phyloP scores from a whole-genome alignment of 2,797 vertebrate species.

The Helicolenus hilgendorfi region DNA sequence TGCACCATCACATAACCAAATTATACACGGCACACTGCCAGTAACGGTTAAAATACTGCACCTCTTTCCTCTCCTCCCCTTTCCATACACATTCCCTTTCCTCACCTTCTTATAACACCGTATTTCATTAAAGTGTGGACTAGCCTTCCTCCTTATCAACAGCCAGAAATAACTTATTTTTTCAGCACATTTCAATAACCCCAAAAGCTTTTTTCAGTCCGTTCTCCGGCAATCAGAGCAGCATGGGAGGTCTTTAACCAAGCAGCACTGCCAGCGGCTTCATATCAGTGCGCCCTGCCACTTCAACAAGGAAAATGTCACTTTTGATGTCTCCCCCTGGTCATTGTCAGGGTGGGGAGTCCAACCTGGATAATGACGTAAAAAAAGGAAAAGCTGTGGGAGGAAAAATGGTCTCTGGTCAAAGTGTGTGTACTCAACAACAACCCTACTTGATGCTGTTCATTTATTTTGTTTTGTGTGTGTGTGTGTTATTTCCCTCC shows the following conservation, averaged over 20 bases:
- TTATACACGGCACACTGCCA: neutral
- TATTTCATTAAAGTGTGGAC: slow-evolving; percentile 71
- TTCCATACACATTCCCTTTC: slow-evolving; percentile 38
- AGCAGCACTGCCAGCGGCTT: slow-evolving; percentile 61
- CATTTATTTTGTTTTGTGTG: slow-evolving; percentile 21
- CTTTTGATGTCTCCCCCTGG: slow-evolving; percentile 83
- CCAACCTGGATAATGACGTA: slow-evolving; percentile 75
- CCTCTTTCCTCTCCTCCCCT: slow-evolving; percentile 4
- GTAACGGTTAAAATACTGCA: neutral
- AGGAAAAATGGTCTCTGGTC: slow-evolving; percentile 54
- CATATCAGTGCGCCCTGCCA: slow-evolving; percentile 72
- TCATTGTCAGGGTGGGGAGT: slow-evolving; percentile 72
- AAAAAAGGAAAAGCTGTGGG: slow-evolving; percentile 60
- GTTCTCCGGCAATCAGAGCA: slow-evolving; percentile 68
- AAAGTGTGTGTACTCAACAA: slow-evolving; percentile 6
- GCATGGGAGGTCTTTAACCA: slow-evolving; percentile 72
- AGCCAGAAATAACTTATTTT: slow-evolving; percentile 49
- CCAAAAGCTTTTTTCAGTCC: slow-evolving; percentile 50
- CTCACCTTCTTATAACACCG: slow-evolving; percentile 52
- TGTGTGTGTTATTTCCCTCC: slow-evolving; percentile 19
- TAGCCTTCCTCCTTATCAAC: slow-evolving; percentile 46
- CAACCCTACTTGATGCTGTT: slow-evolving; percentile 16
- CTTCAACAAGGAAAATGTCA: slow-evolving; percentile 80
- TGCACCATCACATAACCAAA: neutral
- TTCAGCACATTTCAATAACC: slow-evolving; percentile 59